Evolutionary conservation across 2,888 invertebrate species (phyloP).

Genomic region (Drosophila merina): DNA sequence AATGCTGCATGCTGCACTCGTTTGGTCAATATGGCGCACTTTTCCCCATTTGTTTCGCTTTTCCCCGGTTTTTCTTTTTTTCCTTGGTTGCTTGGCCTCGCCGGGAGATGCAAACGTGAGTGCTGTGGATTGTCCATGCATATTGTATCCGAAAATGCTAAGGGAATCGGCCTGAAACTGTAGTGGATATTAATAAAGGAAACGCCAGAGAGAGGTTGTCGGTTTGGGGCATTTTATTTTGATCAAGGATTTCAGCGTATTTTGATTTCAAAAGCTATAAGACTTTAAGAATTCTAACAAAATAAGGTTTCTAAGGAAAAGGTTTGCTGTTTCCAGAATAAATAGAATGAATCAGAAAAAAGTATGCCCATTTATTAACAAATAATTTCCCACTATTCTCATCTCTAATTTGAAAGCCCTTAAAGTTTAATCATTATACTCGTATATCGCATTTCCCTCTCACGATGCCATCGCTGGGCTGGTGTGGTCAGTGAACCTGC

Average conservation of each 20-base stretch:
- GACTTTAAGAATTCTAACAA: neutral
- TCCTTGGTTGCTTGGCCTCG: conserved; percentile 25
- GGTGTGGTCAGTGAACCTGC: conserved; percentile 68
- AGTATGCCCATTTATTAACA: too few species aligned
- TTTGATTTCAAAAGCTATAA: too few species aligned
- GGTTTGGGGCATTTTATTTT: neutral
- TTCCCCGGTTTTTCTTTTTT: conserved; percentile 20
- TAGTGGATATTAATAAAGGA: conserved; percentile 22
- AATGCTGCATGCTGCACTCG: conserved; percentile 65
- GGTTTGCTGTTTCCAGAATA: too few species aligned
- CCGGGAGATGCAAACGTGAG: conserved; percentile 43
- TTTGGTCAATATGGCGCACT: conserved; percentile 72
- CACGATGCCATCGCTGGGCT: conserved; percentile 48
- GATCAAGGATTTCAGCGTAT: too few species aligned
- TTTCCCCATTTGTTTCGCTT: conserved; percentile 43
- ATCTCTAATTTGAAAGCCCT: too few species aligned
- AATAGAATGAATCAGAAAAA: too few species aligned
- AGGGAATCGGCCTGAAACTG: conserved; percentile 8
- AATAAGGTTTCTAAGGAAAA: too few species aligned
- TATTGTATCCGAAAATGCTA: conserved; percentile 26
- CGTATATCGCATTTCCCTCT: neutral
- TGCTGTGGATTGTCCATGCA: conserved; percentile 22
- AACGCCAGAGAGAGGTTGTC: neutral
- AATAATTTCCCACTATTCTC: too few species aligned
- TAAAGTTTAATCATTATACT: neutral